Evolutionary conservation across 2,113 vertebrate genomes (phyloP), one percentile per base, ranked within the genome.

Genomic region (Oncorhynchus clarkii): DNA sequence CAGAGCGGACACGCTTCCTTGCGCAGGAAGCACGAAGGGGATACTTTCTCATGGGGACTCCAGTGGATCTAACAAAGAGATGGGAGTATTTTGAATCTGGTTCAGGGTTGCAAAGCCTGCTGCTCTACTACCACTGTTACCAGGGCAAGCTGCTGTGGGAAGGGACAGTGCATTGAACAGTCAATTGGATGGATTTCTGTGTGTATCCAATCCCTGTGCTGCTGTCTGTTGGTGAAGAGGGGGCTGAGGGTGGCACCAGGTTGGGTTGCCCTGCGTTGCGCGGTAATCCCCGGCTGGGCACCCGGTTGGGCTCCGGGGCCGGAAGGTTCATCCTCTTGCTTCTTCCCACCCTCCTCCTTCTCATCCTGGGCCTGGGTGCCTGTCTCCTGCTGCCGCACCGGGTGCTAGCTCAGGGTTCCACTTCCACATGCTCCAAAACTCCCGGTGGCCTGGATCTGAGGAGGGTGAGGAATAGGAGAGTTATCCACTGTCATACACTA

Each of bases 31-130:
- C 14, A 73, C 78, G 75, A 67, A 31, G 75, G 79, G 82, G 62
- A 54, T 4, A 54, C 51, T 54, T 14, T 54, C 51, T 54, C 51
- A 54, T 54, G 51, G 51, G 16, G 1, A 54, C 16, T 54, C 5
- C 39, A 18, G 51, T 1, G 51, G 16, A 54, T 18, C 51, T 5
- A 81, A 82, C 71, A 89, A 86, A 90, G 90, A 91, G 90, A 90
- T 85, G 90, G 90, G 90, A 87, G 84, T 86, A 81, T 84, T 75
- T 78, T 74, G 81, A 82, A 87, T 90, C 87, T 89, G 85, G 78
- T 84, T 68, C 84, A 82, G 76, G 60, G 69, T 82, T 76, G 73
- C 74, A 85, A 80, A 87, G 80, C 79, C 77, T 34, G 31, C 31
- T 64, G 60, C 22, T 6, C 76, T 34, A 68, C 75, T 34, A 71